These are phyloP conservation scores for Tachysurus vachellii DNA, from an alignment of 2,113 vertebrate genomes.

Conservation along the genomic window DNA sequence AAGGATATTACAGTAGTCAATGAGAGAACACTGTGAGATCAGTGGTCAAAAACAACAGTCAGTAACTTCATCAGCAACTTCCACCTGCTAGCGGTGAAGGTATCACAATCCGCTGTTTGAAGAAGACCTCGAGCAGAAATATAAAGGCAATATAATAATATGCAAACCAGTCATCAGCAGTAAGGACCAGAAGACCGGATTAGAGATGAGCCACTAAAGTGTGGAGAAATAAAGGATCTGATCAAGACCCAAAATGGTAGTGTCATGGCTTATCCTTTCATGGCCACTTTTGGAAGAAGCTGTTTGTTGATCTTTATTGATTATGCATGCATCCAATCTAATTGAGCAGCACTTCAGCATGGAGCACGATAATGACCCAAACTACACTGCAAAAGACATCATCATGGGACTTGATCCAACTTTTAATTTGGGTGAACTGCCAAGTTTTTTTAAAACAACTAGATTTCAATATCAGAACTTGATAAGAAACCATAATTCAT, in stretches of 20 bases:
- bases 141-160: too few relatives aligned
- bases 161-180: too few relatives aligned
- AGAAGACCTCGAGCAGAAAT: background rate
- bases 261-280: background rate
- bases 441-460: background rate
- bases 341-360: background rate
- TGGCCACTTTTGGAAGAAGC: too few relatives aligned
- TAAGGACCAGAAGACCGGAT: too few relatives aligned
- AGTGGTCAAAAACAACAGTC: background rate
- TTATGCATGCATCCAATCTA: background rate
- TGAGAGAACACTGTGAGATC: background rate
- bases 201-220: too few relatives aligned
- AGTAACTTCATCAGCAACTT: background rate
- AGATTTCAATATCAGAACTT: background rate
- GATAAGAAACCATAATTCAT: background rate
- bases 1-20: background rate
- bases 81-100: background rate
- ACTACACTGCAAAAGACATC: background rate
- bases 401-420: background rate
- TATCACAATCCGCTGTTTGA: background rate
- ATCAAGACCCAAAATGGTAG: background rate
- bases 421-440: background rate
- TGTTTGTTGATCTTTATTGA: too few relatives aligned
- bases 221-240: background rate
- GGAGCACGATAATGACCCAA: background rate